phyloP scores from a whole-genome alignment of 2,888 invertebrate genomes.

The Dascillus cervinus region DNA sequence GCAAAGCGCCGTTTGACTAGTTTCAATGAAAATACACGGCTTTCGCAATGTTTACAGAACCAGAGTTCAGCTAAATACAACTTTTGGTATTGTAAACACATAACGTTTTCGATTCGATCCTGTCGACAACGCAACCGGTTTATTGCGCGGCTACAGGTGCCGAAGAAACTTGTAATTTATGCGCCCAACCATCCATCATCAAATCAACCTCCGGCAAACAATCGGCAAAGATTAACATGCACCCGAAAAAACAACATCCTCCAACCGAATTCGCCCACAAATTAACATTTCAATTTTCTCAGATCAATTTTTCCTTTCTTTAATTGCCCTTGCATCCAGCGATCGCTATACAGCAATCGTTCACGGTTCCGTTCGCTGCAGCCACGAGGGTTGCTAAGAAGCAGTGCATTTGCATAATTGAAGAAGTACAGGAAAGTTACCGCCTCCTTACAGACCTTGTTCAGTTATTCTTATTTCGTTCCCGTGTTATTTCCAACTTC shows the following conservation, averaged over 20 bases:
- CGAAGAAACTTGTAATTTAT: conserved; percentile 20
- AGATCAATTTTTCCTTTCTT: too few relatives aligned
- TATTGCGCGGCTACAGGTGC: conserved; percentile 17
- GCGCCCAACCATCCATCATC: conserved; percentile 17
- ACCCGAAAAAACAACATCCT: neutral
- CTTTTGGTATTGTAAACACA: conserved; percentile 30
- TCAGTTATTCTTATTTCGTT: conserved; percentile 34
- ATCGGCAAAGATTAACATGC: conserved; percentile 9
- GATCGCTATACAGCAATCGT: conserved; percentile 8
- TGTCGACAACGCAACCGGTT: conserved; percentile 14
- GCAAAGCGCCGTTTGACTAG: conserved; percentile 27
- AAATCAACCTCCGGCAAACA: conserved; percentile 10
- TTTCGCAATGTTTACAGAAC: conserved; percentile 31
- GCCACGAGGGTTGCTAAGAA: conserved; percentile 19
- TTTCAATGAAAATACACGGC: conserved; percentile 32
- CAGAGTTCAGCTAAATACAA: conserved; percentile 29
- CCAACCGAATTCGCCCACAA: too few relatives aligned
- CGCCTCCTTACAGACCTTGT: conserved; percentile 32
- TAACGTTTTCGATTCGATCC: conserved; percentile 15
- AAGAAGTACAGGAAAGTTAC: conserved; percentile 36
- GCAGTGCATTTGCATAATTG: conserved; percentile 36
- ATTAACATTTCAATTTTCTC: too few relatives aligned
- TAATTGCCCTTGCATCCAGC: too few relatives aligned
- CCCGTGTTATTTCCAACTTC: conserved; percentile 33
- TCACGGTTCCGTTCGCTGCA: conserved; percentile 11